Evolutionary conservation across 1,140 invertebrate genomes (phyloP), one percentile per base, ranked within the genome.

Genomic region (Fopius arisanus): DNA sequence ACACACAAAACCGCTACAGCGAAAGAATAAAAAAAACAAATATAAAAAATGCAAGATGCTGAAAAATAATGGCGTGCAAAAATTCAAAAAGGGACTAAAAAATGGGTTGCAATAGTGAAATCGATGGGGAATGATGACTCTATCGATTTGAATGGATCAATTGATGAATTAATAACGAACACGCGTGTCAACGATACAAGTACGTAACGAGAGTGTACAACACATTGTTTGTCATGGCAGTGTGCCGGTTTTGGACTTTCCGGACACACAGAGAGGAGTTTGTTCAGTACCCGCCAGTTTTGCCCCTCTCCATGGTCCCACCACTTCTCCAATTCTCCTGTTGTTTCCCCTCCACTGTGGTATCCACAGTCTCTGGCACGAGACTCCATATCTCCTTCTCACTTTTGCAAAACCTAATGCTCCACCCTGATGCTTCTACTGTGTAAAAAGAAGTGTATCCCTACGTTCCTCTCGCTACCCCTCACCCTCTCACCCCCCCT

Each of bases 141-240:
- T 37, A 7, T 2, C 9, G 6, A 37, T 66, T 67, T 67, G 4
- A 43, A 41, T 40, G 21, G 10, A 66, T 67, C 0, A 23, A 6
- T 59, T 16, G 59, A 51, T 59, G 41, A 3, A 33, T 14, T 62
- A 33, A 63, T 23, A 31, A 23, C 23, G 51, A 28, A 19, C 62
- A 63, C 37, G 54, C 10, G 26, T 41, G 41, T 26, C 62, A 33
- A 7, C 78, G 54, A 77, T 79, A 83, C 59, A 73, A 77, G 78
- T 78, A 78, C 76, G 74, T 78, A 75, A 78, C 78, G 82, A 79
- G 79, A 78, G 79, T 81, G 82, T 80, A 77, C 72, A 72, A 78
- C 79, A 79, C 83, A 83, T 84, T 85, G 82, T 82, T 80, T 80
- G 76, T 71, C 74, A 71, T 75, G 73, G 74, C 23, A 70, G 19